Base-by-base conservation (phyloP, 1,140 invertebrate species). In the Calosoma granatense region DNA sequence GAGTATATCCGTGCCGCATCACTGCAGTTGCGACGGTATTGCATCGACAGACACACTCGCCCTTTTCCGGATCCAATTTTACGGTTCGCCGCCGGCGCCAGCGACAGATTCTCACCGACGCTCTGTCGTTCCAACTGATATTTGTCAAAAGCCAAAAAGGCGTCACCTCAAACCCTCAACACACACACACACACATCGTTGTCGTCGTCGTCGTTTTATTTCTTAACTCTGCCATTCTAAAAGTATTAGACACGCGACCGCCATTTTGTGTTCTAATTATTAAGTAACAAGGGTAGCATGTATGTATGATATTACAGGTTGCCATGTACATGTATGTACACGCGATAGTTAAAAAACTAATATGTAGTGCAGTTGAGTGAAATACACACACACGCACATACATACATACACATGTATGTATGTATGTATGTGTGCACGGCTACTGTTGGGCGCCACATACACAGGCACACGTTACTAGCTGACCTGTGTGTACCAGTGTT, bases 21-120 rank as follows among this genome's bases (percentile, higher is more conserved):
- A 17, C 17, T 47, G 41, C 41, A 47, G 15, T 12, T 6, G 6
- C 41, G 17, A 12, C 41, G 41, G 17, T 17, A 47, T 12, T 6
- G 6, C 41, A 17, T 47, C 41, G 41, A 47, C 41, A 47, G 9
- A 11, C 6, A 47, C 41, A 47, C 6, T 47, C 41, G 9, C 41
- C 6, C 41, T 6, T 47, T 47, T 47, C 41, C 15, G 15, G 41
- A 47, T 47, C 41, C 41, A 47, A 47, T 47, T 47, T 47, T 47
- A 9, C 41, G 41, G 41, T 47, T 47, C 26, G n/a, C 26, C 26
- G 26, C 6, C 26, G 26, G 6, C 3, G 41, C 41, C 41, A 47
- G 41, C 41, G 41, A 47, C 41, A 47, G 41, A 47, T 47, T 47
- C 41, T 6, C 41, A 47, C 41, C 41, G 41, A 47, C 41, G 41